phyloP scores from a whole-genome alignment of 2,113 vertebrate genomes.

The Otis tarda region DNA sequence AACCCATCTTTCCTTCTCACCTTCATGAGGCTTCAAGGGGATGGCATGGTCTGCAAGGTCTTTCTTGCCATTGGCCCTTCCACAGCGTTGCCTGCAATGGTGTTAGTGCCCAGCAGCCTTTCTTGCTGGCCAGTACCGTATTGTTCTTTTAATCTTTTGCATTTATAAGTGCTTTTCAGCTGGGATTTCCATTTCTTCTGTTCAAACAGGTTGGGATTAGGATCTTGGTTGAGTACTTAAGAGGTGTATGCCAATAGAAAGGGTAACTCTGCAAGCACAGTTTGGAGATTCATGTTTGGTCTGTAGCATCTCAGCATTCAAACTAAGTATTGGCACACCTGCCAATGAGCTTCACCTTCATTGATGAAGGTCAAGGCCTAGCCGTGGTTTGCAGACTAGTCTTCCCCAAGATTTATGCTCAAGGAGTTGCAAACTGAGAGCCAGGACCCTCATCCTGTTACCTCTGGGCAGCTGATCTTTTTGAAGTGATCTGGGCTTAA shows the following conservation, averaged over 20 bases:
- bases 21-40: background rate
- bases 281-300: background rate
- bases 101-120: background rate
- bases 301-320: background rate
- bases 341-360: background rate
- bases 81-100: background rate
- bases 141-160: background rate
- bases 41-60: background rate
- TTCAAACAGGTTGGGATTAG: background rate
- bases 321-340: background rate
- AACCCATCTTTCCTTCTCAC: background rate
- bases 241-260: background rate
- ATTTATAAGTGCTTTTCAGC: background rate
- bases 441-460: background rate
- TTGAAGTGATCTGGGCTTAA: background rate
- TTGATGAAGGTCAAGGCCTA: background rate
- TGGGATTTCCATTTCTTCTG: background rate
- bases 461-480: background rate
- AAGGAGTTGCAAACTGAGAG: background rate
- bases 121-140: background rate
- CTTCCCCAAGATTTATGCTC: background rate
- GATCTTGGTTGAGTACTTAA: background rate
- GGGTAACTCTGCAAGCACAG: background rate
- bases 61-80: background rate
- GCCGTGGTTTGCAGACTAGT: background rate